These are phyloP conservation scores for cattle (Bos taurus) DNA, from an alignment of 2,113 vertebrate genomes.

Conservation along the genomic window DNA sequence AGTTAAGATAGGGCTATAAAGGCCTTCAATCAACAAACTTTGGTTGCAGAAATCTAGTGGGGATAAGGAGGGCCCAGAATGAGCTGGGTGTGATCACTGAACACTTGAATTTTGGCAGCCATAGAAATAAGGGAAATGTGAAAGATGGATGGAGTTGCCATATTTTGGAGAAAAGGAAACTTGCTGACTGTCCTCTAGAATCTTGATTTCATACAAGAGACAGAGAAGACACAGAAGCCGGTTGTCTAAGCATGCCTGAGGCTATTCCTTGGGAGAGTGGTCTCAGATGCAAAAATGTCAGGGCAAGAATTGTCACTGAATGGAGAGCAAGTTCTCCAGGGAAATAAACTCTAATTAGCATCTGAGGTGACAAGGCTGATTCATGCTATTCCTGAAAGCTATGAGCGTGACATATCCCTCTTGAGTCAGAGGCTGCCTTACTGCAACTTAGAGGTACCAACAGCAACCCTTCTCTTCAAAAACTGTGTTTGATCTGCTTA, in stretches of 20 bases:
- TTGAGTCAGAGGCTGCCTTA: neutral
- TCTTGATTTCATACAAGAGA: neutral
- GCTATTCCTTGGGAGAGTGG: neutral
- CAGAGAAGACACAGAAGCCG: neutral
- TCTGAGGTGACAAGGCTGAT: neutral
- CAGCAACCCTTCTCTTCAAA: neutral
- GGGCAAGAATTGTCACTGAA: neutral
- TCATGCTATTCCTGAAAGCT: neutral
- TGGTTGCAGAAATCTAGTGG: neutral
- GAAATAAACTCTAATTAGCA: neutral
- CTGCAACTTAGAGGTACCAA: neutral
- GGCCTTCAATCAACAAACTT: neutral
- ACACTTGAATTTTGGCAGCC: neutral
- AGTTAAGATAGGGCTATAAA: neutral
- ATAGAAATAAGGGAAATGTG: neutral
- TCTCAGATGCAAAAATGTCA: neutral
- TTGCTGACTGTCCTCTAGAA: neutral
- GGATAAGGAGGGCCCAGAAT: neutral
- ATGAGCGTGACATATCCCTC: neutral
- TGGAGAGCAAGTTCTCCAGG: neutral
- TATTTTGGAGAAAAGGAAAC: neutral
- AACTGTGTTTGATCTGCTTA: neutral
- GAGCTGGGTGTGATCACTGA: neutral
- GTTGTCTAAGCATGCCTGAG: neutral
- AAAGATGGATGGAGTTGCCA: neutral